phyloP scores from a whole-genome alignment of 1,140 invertebrate species.

The Calycopis cecrops region DNA sequence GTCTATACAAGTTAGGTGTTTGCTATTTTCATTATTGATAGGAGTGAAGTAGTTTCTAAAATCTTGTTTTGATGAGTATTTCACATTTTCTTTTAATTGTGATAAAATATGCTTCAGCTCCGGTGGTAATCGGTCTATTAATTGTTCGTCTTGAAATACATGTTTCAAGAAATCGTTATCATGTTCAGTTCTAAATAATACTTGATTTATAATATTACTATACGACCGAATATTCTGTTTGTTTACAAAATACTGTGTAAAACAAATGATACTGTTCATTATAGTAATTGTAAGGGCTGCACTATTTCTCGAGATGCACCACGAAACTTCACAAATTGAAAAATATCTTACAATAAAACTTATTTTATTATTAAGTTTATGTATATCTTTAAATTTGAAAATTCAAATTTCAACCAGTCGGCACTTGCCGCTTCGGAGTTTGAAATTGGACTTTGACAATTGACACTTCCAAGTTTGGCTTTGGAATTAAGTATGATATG shows the following conservation, averaged over 20 bases:
- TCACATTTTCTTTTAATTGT: slow-evolving; percentile 40
- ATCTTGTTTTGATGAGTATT: slow-evolving; percentile 36
- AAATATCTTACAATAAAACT: too few relatives aligned
- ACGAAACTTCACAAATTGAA: too few relatives aligned
- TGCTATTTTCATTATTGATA: slow-evolving; percentile 8
- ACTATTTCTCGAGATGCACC: too few relatives aligned
- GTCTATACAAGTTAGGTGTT: slow-evolving; percentile 24
- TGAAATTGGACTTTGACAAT: too few relatives aligned
- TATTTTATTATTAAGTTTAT: too few relatives aligned
- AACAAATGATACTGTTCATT: slow-evolving; percentile 44
- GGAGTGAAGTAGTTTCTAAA: slow-evolving; percentile 47
- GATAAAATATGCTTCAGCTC: slow-evolving; percentile 34
- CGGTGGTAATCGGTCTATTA: slow-evolving; percentile 32
- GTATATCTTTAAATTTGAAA: too few relatives aligned
- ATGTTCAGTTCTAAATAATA: slow-evolving; percentile 41
- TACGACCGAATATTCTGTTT: slow-evolving; percentile 61
- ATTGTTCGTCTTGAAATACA: slow-evolving; percentile 35
- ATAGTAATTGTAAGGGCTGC: too few relatives aligned
- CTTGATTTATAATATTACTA: slow-evolving; percentile 45
- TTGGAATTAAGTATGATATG: too few relatives aligned
- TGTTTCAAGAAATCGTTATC: slow-evolving; percentile 30
- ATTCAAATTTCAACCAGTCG: too few relatives aligned
- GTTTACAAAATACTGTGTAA: slow-evolving; percentile 52
- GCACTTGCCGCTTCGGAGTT: too few relatives aligned
- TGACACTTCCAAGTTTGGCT: too few relatives aligned